Evolutionary conservation across 2,888 invertebrate genomes (phyloP).

Genomic region (Nemotelus nigrinus): DNA sequence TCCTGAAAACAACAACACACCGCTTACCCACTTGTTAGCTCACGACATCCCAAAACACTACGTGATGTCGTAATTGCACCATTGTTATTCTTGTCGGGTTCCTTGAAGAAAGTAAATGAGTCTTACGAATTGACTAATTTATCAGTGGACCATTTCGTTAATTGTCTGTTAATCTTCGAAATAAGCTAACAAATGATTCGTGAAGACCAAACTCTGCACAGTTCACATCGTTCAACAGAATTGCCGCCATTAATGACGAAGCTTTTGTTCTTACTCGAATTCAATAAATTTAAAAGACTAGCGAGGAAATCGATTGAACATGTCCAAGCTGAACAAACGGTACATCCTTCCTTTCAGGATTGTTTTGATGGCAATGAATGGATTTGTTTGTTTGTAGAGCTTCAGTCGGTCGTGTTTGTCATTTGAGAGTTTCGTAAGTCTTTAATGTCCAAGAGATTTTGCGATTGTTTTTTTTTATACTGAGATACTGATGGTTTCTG

Average conservation of each 20-base stretch:
- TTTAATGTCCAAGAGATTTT: too few relatives aligned
- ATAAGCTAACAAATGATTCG: conserved; percentile 30
- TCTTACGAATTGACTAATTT: conserved; percentile 38
- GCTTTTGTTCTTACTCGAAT: conserved; percentile 7
- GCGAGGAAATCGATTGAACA: conserved; percentile 31
- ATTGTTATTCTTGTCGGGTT: conserved; percentile 29
- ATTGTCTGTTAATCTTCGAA: conserved; percentile 43
- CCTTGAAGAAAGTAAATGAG: conserved; percentile 37
- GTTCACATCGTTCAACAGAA: not conserved
- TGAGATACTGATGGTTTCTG: too few relatives aligned
- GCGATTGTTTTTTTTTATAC: too few relatives aligned
- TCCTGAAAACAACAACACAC: not conserved
- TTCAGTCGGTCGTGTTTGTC: too few relatives aligned
- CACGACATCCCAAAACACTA: not conserved
- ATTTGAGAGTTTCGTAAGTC: too few relatives aligned
- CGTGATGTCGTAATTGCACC: conserved; percentile 36
- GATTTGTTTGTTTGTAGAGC: not conserved
- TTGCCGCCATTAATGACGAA: not conserved
- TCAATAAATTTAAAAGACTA: conserved; percentile 33
- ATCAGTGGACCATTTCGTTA: conserved; percentile 40
- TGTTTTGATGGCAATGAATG: conserved; percentile 3
- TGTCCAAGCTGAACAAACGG: conserved; percentile 15
- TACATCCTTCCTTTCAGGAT: not conserved
- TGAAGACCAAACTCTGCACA: not conserved
- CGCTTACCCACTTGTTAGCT: conserved; percentile 19